Base-by-base conservation (phyloP, 1,140 invertebrate species). In the Phymastichus coffea region DNA sequence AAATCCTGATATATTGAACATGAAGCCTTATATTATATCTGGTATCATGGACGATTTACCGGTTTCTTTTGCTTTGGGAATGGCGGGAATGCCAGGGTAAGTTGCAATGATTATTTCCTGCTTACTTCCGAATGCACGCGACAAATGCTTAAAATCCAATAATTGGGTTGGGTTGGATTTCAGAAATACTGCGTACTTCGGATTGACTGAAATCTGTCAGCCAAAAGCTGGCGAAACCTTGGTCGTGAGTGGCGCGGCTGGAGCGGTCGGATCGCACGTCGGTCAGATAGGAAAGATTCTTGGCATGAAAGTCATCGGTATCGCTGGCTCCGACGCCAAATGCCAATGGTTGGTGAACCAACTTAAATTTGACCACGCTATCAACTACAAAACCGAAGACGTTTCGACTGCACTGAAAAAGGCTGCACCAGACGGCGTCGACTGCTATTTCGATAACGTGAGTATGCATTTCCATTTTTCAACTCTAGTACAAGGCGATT, bases 391-490 rank as follows among this genome's bases (percentile, higher is more conserved):
- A 75, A 86, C 72, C 0, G 74, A 74, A 10, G 70, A 87, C 57
- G 51, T 89, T 30, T 69, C 68, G 6, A 51, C 75, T 33, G 80
- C 76, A 33, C 74, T 91, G n/a, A 84, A 79, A 64, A 76, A 86
- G 71, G 78, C 74, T 23, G 87, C 87, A n/a, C 87, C 87, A 0
- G 76, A 87, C 12, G 87, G 86, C 28, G 73, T 90, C 2, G 86
- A 90, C 65, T 87, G 86, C 62, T 90, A 89, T 66, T 90, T 90
- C 75, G 88, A 90, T 67, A 90, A 90, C 75, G 88, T 88, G 78
- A 67, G 75, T 63, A 40, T n/a, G 15, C n/a, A n/a, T n/a, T n/a
- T n/a, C 14, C 38, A 41, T 57, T 40, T 22, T 33, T 53, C n/a
- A 38, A 49, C 40, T 26, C n/a, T 33, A 33, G 0, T 10, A 38